Conservation (phyloP, 1,140 invertebrate species). For the Drosophila nannoptera region DNA sequence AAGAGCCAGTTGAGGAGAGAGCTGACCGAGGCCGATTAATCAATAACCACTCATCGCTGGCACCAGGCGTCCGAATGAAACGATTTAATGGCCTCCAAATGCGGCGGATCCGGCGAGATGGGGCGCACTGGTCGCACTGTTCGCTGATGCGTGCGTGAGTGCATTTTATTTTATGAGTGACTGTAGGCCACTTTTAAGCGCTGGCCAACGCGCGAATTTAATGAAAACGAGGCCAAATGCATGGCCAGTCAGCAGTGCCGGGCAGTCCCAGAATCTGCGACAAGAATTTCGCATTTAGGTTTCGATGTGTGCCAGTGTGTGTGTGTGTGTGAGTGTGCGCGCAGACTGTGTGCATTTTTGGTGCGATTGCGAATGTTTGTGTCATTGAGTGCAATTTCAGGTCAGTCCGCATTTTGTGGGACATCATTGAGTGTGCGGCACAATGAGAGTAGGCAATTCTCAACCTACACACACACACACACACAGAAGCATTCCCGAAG, state of each 20-base stretch:
- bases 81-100: slow-evolving; percentile 65
- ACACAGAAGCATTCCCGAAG: neutral
- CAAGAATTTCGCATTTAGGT: slow-evolving; percentile 59
- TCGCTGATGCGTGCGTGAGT: slow-evolving; percentile 33
- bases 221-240: slow-evolving; percentile 59
- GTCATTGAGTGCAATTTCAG: slow-evolving; percentile 25
- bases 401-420: slow-evolving; percentile 24
- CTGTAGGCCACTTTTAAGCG: slow-evolving; percentile 55
- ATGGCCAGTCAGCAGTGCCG: slow-evolving; percentile 5
- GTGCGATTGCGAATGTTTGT: slow-evolving; percentile 23
- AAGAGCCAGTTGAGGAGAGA: slow-evolving; percentile 10
- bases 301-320: slow-evolving; percentile 26
- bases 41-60: slow-evolving; percentile 63
- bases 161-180: slow-evolving; percentile 53
- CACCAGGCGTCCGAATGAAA: slow-evolving; percentile 33
- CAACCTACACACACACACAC: neutral
- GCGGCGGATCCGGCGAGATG: slow-evolving; percentile 38
- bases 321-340: slow-evolving; percentile 2
- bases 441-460: slow-evolving; percentile 6
- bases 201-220: slow-evolving; percentile 9
- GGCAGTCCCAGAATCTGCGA: slow-evolving; percentile 9
- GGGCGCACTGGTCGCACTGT: neutral
- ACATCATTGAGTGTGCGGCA: slow-evolving; percentile 5
- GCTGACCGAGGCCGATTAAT: slow-evolving; percentile 55
- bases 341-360: slow-evolving; percentile 33